Evolutionary conservation across 2,888 invertebrate species (phyloP).

Genomic region (Heliconius ismenius): DNA sequence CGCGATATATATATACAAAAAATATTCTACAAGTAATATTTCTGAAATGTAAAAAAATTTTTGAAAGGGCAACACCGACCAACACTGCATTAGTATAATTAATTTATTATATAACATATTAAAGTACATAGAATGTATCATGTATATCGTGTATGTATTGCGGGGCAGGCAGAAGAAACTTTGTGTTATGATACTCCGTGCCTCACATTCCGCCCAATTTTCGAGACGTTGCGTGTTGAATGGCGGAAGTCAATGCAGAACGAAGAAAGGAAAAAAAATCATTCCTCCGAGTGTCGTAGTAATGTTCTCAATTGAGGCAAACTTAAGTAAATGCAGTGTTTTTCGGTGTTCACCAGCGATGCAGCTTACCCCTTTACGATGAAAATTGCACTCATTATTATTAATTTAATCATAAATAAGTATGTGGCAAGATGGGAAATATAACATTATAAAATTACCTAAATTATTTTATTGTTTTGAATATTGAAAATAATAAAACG

Average conservation of each 20-base stretch:
- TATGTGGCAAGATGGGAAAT: not conserved
- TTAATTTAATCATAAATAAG: not conserved
- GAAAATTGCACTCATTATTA: slow-evolving; percentile 11
- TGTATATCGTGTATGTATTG: not conserved
- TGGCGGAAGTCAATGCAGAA: not conserved
- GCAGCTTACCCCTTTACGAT: not conserved
- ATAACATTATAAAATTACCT: not conserved
- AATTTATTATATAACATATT: slow-evolving; percentile 10
- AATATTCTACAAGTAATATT: not conserved
- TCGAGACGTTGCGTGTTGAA: not conserved
- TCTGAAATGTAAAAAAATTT: not conserved
- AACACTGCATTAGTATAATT: not conserved
- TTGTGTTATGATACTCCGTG: not conserved
- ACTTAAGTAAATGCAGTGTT: slow-evolving; percentile 1
- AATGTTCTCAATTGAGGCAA: slow-evolving; percentile 19
- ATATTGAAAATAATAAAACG: not conserved
- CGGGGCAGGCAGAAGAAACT: not conserved
- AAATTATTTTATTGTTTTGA: not conserved
- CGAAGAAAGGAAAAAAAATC: not conserved
- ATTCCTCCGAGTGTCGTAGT: not conserved
- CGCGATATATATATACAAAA: not conserved
- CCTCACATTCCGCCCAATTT: not conserved
- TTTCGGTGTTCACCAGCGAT: not conserved
- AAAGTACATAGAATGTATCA: slow-evolving; percentile 14
- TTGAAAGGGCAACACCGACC: not conserved